Base-by-base conservation (phyloP, 2,888 invertebrate species). In the Cantharis nigra region DNA sequence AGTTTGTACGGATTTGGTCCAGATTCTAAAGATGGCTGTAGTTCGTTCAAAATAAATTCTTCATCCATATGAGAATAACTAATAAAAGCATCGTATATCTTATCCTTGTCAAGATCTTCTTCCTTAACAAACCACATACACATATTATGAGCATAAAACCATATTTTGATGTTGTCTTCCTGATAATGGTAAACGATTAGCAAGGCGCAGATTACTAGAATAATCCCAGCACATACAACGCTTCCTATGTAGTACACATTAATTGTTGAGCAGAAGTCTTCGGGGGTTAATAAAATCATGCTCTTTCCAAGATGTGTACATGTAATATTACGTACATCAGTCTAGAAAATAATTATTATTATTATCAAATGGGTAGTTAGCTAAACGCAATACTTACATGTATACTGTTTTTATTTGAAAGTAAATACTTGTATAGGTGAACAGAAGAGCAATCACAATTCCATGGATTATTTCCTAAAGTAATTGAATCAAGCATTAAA, bases 41-140 rank as follows among this genome's bases (percentile, higher is more conserved):
- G 20, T 70, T 70, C 16, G 11, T 70, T 49, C 1, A 62, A 20
- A 13, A 70, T 20, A 2, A 70, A 70, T 1, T 62, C 49, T 49
- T 70, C 70, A 10, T 70, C 70, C 3, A 33, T 18, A 9, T 70
- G 18, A 0, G 70, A 70, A 14, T 93, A 96, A 82, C 95, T 95
- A 80, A 96, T 90, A 86, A 96, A 96, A 0, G 94, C 96, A 87
- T 96, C 95, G 87, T 92, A 95, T 30, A 88, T 85, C 82, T 91
- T 91, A 83, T 92, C 91, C 80, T 91, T 91, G 85, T 95, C 94
- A 26, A 94, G 85, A 79, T 94, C 94, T 71, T 93, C 91, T 83
- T 94, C 94, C 0, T 91, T 91, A 3, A 94, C 91, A 71, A 92
- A 90, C 90, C 93, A 92, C 28, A 92, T 84, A 79, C 91, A 92